Conservation (phyloP, 2,797 vertebrate genomes). For the Sebastes paucispinis region DNA sequence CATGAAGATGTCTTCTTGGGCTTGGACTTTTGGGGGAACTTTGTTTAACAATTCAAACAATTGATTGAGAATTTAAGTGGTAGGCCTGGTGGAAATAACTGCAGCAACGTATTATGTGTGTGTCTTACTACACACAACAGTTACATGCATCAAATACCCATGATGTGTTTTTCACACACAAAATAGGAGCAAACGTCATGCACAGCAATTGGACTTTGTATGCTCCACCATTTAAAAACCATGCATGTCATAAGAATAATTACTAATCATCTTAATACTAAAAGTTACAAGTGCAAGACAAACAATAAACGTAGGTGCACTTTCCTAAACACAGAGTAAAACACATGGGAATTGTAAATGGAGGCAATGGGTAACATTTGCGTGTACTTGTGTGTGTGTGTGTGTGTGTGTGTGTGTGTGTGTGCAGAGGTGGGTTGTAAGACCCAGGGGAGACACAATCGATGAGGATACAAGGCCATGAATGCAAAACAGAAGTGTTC, state of each 20-base stretch:
- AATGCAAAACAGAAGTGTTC: constrained; percentile 64
- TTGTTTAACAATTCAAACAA: neutral
- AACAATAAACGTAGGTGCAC: neutral
- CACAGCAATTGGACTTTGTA: neutral
- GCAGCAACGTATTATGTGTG: neutral
- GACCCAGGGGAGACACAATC: constrained; percentile 37
- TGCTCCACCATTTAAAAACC: neutral
- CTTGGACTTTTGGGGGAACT: neutral
- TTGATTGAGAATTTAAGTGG: accelerated
- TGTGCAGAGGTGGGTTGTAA: neutral
- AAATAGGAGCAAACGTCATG: neutral
- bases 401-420: neutral
- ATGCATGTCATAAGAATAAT: neutral
- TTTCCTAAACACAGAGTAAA: neutral
- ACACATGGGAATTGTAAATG: constrained; percentile 7
- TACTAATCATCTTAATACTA: neutral
- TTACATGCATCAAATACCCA: neutral
- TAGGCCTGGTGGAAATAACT: neutral
- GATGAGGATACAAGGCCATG: constrained; percentile 51
- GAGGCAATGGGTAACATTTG: neutral
- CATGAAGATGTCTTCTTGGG: neutral
- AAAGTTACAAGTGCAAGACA: neutral
- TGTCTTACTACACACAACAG: neutral
- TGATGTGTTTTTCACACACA: neutral
- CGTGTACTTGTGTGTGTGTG: neutral